These are phyloP conservation scores for Oenanthe melanoleuca DNA, from an alignment of 2,113 vertebrate genomes.

Conservation along the genomic window DNA sequence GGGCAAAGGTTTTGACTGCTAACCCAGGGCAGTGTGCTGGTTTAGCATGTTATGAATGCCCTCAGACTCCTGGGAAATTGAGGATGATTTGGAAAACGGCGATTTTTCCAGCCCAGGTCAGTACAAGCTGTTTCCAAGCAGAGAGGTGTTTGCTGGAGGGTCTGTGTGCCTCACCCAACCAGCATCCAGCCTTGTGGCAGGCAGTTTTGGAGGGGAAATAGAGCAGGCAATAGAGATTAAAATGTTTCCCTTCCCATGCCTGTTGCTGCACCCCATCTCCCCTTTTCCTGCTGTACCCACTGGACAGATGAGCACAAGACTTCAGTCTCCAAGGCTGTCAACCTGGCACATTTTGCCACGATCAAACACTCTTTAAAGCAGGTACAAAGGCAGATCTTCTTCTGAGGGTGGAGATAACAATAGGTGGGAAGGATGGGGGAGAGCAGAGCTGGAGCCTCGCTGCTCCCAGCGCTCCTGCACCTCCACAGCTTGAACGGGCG, in stretches of 20 bases:
- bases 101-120: not conserved
- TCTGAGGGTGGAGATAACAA: constrained; percentile 11
- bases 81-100: not conserved
- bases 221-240: not conserved
- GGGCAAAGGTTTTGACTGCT: not conserved
- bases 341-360: not conserved
- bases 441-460: not conserved
- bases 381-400: not conserved
- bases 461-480: not conserved
- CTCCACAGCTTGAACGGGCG: not conserved
- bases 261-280: not conserved
- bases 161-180: rapidly evolving
- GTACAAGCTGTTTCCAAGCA: not conserved
- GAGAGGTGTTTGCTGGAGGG: not conserved
- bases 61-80: not conserved
- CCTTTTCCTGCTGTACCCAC: not conserved
- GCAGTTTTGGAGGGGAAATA: not conserved
- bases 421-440: not conserved
- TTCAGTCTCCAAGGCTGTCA: not conserved
- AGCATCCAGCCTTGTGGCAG: not conserved
- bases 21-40: not conserved
- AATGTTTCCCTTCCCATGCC: not conserved
- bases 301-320: not conserved
- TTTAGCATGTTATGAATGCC: not conserved
- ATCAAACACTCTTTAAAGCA: not conserved